These are phyloP conservation scores for Clivina fossor DNA, from an alignment of 2,888 invertebrate species.

Conservation along the genomic window DNA sequence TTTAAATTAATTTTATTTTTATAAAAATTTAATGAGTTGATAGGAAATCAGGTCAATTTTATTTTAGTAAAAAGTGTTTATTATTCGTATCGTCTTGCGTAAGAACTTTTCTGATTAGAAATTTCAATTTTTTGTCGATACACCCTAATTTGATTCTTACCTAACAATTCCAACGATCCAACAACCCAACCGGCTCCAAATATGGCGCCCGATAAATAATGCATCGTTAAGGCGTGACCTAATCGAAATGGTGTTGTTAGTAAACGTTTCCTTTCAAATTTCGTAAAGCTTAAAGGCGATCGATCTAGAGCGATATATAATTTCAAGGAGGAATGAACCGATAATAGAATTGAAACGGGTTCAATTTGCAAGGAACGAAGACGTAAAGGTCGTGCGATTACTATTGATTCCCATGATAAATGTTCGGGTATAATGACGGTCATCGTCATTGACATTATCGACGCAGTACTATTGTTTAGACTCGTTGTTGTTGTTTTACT, in stretches of 20 bases:
- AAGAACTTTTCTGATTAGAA: no score
- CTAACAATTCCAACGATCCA: conserved; percentile 86
- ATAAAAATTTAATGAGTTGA: no score
- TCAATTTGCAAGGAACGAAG: conserved; percentile 68
- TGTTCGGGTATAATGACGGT: conserved; percentile 53
- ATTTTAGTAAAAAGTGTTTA: no score
- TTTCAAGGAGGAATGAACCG: conserved; percentile 77
- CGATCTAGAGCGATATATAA: conserved; percentile 90
- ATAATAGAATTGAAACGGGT: conserved; percentile 75
- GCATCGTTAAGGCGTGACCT: conserved; percentile 81
- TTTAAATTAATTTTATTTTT: no score
- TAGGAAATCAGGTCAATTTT: no score
- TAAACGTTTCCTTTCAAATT: conserved; percentile 72
- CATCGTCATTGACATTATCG: no score
- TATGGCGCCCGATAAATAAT: conserved; percentile 87
- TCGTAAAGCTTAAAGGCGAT: conserved; percentile 80
- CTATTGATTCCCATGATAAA: conserved; percentile 52
- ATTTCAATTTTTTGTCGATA: no score
- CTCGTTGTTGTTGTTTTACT: conserved; percentile 31
- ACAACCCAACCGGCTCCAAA: conserved; percentile 93
- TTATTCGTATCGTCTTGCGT: no score
- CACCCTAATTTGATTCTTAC: no score
- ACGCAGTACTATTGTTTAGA: conserved; percentile 41
- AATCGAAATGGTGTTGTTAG: conserved; percentile 79
- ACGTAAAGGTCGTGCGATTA: conserved; percentile 61